Percentiles rank a stretch among this genome's conserved stretches.
Evolutionary conservation across 2,797 vertebrate species (phyloP).

Genomic region (Megaceryle alcyon): DNA sequence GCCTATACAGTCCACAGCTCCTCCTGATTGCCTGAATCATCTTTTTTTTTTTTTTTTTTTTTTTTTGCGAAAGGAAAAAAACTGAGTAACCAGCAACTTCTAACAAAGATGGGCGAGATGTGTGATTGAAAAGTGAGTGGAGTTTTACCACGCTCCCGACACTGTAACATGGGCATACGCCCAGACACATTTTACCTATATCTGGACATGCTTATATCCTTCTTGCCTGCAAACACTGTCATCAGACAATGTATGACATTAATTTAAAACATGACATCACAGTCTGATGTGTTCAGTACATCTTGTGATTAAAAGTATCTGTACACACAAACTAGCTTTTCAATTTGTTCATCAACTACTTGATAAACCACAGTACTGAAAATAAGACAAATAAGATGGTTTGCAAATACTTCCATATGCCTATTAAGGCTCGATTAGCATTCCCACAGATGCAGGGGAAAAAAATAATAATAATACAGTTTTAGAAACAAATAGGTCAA

Average conservation of each 20-base stretch:
- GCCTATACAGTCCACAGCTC: background rate
- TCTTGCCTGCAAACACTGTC: background rate
- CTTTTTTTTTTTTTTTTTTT: background rate
- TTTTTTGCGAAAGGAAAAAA: background rate
- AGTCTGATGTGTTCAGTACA: background rate
- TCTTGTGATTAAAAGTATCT: slow-evolving; percentile 11
- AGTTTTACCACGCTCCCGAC: too few relatives aligned
- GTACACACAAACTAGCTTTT: background rate
- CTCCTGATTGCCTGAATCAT: background rate
- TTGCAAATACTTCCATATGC: slow-evolving; percentile 55
- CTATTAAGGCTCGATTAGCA: slow-evolving; percentile 7
- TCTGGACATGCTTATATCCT: background rate
- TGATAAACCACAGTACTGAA: slow-evolving; percentile 61
- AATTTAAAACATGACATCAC: background rate
- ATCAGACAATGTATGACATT: background rate
- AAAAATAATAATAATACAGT: background rate
- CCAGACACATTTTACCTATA: background rate
- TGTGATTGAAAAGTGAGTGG: too few relatives aligned
- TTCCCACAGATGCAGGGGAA: slow-evolving; percentile 5
- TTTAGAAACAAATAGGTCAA: slow-evolving; percentile 42
- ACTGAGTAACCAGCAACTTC: too few relatives aligned
- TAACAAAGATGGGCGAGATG: too few relatives aligned
- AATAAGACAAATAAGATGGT: slow-evolving; percentile 36
- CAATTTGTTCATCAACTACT: slow-evolving; percentile 13
- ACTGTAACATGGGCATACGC: background rate